Evolutionary conservation across 2,888 invertebrate species (phyloP).

Genomic region (Monopis laevigella): DNA sequence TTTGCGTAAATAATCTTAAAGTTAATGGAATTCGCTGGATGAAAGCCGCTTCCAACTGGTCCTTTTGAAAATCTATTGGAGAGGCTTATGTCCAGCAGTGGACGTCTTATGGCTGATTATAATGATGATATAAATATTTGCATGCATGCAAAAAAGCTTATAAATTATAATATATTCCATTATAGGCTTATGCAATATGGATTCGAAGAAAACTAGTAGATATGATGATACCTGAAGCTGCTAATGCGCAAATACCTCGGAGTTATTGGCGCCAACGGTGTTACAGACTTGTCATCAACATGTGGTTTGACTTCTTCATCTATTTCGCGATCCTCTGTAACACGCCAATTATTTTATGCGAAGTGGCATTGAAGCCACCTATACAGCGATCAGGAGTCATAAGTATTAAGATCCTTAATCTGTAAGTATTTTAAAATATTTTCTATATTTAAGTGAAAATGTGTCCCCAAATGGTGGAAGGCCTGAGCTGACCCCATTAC

Average conservation of each 20-base stretch:
- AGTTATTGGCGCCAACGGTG: constrained; percentile 39
- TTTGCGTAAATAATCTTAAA: no score
- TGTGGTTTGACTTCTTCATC: constrained; percentile 55
- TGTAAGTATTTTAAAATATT: constrained; percentile 40
- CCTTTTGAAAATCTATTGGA: no score
- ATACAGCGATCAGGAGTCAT: constrained; percentile 22
- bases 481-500: no score
- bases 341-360: constrained; percentile 50
- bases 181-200: constrained; percentile 48
- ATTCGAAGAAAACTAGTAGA: constrained; percentile 46
- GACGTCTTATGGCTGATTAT: no score
- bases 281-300: constrained; percentile 36
- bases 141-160: no score
- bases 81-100: no score
- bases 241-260: constrained; percentile 39
- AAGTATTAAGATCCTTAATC: constrained; percentile 41
- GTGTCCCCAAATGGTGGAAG: no score
- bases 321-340: constrained; percentile 49
- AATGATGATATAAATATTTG: no score
- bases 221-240: constrained; percentile 39
- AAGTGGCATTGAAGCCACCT: constrained; percentile 36
- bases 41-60: no score
- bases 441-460: no score
- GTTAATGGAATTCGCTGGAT: no score
- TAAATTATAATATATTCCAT: no score